Evolutionary conservation across 1,140 invertebrate genomes (phyloP), one percentile per base, ranked within the genome.

Genomic region (Drepana arcuata): DNA sequence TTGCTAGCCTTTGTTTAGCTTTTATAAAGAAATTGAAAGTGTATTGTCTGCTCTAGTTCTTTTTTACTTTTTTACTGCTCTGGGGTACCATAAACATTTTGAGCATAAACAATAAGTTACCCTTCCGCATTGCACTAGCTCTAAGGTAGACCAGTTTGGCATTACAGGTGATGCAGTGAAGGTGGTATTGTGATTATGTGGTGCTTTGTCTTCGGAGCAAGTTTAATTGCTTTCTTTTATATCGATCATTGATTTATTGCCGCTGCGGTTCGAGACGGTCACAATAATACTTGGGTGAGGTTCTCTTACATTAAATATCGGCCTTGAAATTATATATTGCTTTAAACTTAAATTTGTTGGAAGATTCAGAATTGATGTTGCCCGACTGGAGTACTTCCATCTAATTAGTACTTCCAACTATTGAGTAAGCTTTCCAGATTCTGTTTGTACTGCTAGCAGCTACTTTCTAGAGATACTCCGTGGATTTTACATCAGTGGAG

Each of bases 1-100:
- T 32, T 35, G 54, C 45, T 53, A 34, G 27, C 16, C 18, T 26
- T 74, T 75, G 53, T 66, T 39, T 16, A 37, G 21, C 31, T 59
- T 79, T 79, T 79, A 77, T 75, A 81, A 73, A 73, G 77, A 81
- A 81, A 81, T 59, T 71, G 77, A 81, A 73, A 81, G 77, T 81
- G 53, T 41, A 75, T 79, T 79, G 77, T 79, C 51, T 31, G 37
- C 54, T 56, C 62, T 55, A 49, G 55, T 68, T 54, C n/a, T n/a
- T n/a, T n/a, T n/a, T n/a, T 47, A 65, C 50, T 71, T 80, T 77
- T 80, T 66, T n/a, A n/a, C n/a, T n/a, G n/a, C n/a, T n/a, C n/a
- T n/a, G 60, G 63, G 59, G 34, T 18, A 34, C 52, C 63, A 63
- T 77, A 81, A 79, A 78, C 73, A 79, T 75, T 54, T 79, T 36